Base-by-base conservation (phyloP, 1,140 invertebrate species). In the Zeugodacus cucurbitae region DNA sequence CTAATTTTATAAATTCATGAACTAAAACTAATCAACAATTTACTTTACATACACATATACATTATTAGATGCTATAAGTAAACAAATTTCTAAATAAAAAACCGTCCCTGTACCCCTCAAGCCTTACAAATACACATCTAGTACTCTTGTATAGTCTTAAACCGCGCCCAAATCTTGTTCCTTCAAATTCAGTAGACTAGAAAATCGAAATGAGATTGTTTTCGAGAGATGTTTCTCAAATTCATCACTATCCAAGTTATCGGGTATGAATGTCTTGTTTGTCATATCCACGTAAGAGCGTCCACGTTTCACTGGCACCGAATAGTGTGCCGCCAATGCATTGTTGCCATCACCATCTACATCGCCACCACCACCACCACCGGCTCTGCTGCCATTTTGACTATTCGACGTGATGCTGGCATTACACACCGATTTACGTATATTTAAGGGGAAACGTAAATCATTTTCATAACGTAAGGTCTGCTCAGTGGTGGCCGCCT, bases 181-280 rank as follows among this genome's bases (percentile, higher is more conserved):
- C 64, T 93, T 93, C 32, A 93, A 90, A 90, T 93, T 93, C 5
- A 93, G 87, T 82, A 93, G 87, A 87, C 91, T 93, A 70, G 93
- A 93, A 88, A 93, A 93, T 20, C 91, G 90, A 89, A 93, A 93
- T 34, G 93, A 92, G 62, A 93, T 93, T 32, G 91, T 92, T 87
- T 93, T 93, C 57, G 92, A 92, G 5, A 93, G 37, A 89, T 93
- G 92, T 87, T 93, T 93, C 74, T 93, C 93, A 44, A 93, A 92
- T 22, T 93, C 92, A 57, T 91, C 88, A 89, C 90, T 91, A 54
- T 93, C 90, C 86, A 93, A 89, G 90, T 93, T 93, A 74, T 93
- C 93, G 10, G 90, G 91, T 87, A 93, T 91, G 3, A 91, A 87
- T 1, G 90, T 92, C n/a, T 91, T 91, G 70, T 93, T 93, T 32